phyloP scores from a whole-genome alignment of 2,113 vertebrate species.

The Takifugu bimaculatus region DNA sequence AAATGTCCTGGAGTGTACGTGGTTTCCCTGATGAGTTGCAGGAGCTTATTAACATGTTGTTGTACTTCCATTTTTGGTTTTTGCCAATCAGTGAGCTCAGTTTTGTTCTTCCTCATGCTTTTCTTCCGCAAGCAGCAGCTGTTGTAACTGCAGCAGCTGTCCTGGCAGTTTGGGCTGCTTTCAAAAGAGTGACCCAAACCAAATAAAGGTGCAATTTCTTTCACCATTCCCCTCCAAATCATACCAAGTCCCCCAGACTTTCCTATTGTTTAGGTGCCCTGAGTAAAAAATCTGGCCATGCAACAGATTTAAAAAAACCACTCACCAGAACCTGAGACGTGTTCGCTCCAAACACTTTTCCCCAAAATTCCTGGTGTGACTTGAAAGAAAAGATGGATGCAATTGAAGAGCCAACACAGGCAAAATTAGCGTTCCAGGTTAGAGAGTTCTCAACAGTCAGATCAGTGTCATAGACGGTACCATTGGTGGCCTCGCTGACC shows the following conservation, averaged over 20 bases:
- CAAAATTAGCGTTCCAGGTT: not conserved
- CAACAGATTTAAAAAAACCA: not conserved
- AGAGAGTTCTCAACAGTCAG: no score
- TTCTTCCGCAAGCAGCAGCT: no score
- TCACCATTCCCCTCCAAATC: not conserved
- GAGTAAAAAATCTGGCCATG: not conserved
- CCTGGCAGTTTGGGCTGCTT: no score
- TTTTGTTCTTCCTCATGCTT: no score
- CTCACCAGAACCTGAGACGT: conserved; percentile 69
- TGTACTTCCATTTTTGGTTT: no score
- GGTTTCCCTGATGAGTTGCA: no score
- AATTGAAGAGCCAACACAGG: not conserved
- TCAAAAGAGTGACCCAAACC: not conserved
- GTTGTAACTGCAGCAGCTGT: no score
- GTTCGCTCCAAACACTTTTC: conserved; percentile 71
- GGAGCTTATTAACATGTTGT: no score
- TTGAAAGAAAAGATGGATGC: conserved; percentile 23
- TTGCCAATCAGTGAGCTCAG: no score
- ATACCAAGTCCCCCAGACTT: no score
- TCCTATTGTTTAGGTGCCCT: not conserved
- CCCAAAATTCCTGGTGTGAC: conserved; percentile 68
- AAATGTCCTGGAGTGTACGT: no score
- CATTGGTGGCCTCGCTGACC: conserved; percentile 58
- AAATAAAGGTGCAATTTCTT: not conserved
- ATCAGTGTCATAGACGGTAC: conserved; percentile 34